Conservation (phyloP, 92 coral and sea anemone species). For the Palythoa grandis region DNA sequence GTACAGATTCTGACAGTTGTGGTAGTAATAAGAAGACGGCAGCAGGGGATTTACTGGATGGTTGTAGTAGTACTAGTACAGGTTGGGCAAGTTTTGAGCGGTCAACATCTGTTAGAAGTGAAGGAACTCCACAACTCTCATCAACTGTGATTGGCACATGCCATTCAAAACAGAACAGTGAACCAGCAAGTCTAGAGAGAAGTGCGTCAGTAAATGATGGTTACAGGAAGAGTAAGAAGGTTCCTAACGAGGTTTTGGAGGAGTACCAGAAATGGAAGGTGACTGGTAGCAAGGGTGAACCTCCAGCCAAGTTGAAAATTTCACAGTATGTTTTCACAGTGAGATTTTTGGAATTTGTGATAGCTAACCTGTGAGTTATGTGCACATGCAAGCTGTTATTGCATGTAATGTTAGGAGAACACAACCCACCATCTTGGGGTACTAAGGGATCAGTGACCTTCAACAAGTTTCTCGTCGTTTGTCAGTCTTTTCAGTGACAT, state of each 20-base stretch:
- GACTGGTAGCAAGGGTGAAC: slow-evolving; percentile 81
- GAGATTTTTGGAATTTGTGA: too few species aligned
- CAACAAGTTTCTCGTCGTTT: too few species aligned
- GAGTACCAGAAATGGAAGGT: slow-evolving; percentile 89
- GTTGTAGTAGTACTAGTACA: not conserved
- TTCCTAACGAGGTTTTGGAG: slow-evolving; percentile 38
- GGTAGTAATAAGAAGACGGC: not conserved
- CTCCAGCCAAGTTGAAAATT: slow-evolving; percentile 83
- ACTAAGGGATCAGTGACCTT: too few species aligned
- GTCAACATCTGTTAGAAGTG: slow-evolving; percentile 57
- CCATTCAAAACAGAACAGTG: slow-evolving; percentile 38
- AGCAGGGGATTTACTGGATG: not conserved
- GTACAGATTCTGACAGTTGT: not conserved
- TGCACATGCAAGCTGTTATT: too few species aligned
- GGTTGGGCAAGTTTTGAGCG: slow-evolving; percentile 51
- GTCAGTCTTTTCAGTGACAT: too few species aligned
- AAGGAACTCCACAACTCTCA: slow-evolving; percentile 18
- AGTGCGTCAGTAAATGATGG: slow-evolving; percentile 33
- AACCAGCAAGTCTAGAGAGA: slow-evolving; percentile 21
- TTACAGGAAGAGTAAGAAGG: not conserved
- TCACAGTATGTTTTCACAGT: slow-evolving; percentile 74
- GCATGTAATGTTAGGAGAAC: too few species aligned
- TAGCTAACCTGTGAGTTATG: too few species aligned
- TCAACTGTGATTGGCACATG: not conserved
- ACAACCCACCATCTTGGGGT: too few species aligned